Evolutionary conservation across 1,140 invertebrate genomes (phyloP).

Genomic region (Chelonus insularis): DNA sequence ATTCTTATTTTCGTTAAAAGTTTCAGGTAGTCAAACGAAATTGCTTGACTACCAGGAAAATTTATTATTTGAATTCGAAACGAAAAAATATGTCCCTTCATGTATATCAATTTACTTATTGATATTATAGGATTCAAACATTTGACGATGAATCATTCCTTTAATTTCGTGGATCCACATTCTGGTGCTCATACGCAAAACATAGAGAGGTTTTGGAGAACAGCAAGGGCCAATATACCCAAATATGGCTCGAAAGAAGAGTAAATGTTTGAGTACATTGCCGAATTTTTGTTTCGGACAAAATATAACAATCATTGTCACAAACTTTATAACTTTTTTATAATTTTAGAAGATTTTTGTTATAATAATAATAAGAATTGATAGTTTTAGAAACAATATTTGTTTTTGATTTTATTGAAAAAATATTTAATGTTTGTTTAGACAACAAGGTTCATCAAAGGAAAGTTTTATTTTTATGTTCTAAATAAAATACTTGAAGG

Average conservation of each 20-base stretch:
- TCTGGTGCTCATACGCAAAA: slow-evolving; percentile 23
- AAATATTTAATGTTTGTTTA: too few species aligned
- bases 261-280: background rate
- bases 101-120: background rate
- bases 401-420: too few species aligned
- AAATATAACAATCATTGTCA: background rate
- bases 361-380: too few species aligned
- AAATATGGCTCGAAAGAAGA: background rate
- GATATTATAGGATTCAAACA: slow-evolving; percentile 20
- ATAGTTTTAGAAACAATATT: too few species aligned
- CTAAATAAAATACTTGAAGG: too few species aligned
- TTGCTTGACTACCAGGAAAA: too few species aligned
- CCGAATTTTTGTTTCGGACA: background rate
- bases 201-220: slow-evolving; percentile 13
- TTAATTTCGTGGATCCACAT: slow-evolving; percentile 31
- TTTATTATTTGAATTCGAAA: background rate
- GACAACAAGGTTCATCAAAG: too few species aligned
- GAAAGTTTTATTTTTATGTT: too few species aligned
- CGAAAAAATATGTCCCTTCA: background rate
- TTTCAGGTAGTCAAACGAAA: too few species aligned
- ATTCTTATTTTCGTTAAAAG: background rate
- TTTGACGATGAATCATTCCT: slow-evolving; percentile 31
- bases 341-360: background rate
- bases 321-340: background rate
- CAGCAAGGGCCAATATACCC: background rate